Percentiles rank a stretch among this genome's conserved stretches.
Conservation (phyloP, 2,888 invertebrate genomes). For the Aspidiotus destructor region DNA sequence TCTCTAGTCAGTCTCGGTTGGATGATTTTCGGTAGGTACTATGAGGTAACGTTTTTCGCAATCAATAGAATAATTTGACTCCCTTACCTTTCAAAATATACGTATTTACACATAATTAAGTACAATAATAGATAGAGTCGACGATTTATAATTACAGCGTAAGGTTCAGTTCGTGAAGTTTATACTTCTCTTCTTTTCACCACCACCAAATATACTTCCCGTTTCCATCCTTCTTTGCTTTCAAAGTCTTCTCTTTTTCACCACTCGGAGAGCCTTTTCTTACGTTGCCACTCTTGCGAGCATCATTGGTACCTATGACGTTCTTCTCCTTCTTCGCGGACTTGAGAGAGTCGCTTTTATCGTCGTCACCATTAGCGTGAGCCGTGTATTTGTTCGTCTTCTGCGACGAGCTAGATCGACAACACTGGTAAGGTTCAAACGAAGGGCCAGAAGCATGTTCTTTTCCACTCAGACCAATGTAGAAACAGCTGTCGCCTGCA, state of each 20-base stretch:
- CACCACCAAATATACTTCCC: constrained; percentile 76
- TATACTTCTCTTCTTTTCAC: constrained; percentile 44
- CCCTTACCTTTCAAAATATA: too few species aligned
- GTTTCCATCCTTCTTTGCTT: constrained; percentile 56
- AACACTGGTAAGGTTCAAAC: constrained; percentile 86
- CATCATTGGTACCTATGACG: constrained; percentile 40
- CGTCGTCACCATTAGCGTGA: constrained; percentile 30
- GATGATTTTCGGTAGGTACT: too few species aligned
- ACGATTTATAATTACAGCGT: too few species aligned
- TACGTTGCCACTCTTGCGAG: constrained; percentile 39
- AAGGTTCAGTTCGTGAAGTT: background rate
- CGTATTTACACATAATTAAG: too few species aligned
- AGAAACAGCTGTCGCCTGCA: constrained; percentile 96
- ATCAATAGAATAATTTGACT: too few species aligned
- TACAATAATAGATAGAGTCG: too few species aligned
- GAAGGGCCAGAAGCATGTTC: constrained; percentile 61
- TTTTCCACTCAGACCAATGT: constrained; percentile 87
- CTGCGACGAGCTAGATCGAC: constrained; percentile 63
- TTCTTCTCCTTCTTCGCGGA: constrained; percentile 26
- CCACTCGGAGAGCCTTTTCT: constrained; percentile 22
- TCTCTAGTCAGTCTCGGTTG: too few species aligned
- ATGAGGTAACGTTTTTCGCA: too few species aligned
- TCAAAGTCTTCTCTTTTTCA: constrained; percentile 37
- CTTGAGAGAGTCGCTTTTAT: constrained; percentile 8
- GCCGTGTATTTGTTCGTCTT: constrained; percentile 44